Percentiles rank a stretch among this genome's conserved stretches.
phyloP scores from a whole-genome alignment of 1,140 invertebrate genomes.

The Drosophila subpulchrella region DNA sequence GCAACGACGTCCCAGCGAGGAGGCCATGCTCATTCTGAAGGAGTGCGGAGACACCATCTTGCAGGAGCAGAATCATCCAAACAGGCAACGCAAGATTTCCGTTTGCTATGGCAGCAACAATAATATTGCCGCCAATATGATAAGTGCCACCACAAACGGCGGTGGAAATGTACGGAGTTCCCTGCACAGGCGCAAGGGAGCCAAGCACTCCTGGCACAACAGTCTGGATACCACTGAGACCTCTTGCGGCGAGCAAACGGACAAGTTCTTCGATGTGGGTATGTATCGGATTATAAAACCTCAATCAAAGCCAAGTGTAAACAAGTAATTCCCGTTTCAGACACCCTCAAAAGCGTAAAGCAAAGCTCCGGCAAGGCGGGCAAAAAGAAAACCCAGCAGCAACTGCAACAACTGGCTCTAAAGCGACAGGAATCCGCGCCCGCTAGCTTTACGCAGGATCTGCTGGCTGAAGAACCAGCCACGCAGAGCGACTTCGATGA shows the following conservation, averaged over 20 bases:
- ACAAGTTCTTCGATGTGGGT: slow-evolving; percentile 70
- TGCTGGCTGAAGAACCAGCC: slow-evolving; percentile 32
- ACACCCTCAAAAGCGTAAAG: slow-evolving; percentile 54
- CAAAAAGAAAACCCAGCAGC: slow-evolving; percentile 57
- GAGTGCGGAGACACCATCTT: slow-evolving; percentile 53
- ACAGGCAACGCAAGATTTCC: slow-evolving; percentile 68
- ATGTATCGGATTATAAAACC: slow-evolving; percentile 11
- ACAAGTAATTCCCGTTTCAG: slow-evolving; percentile 23
- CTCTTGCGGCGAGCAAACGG: slow-evolving; percentile 31
- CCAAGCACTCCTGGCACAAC: slow-evolving; percentile 64
- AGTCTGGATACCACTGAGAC: slow-evolving; percentile 46
- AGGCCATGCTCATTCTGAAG: slow-evolving; percentile 88
- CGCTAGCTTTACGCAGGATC: slow-evolving; percentile 13
- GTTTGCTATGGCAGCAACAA: slow-evolving; percentile 78
- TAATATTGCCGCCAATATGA: slow-evolving; percentile 59
- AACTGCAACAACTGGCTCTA: slow-evolving; percentile 16
- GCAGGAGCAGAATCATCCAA: slow-evolving; percentile 53
- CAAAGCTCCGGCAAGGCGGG: slow-evolving; percentile 30
- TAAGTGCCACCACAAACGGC: slow-evolving; percentile 10
- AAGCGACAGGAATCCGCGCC: slow-evolving; percentile 76
- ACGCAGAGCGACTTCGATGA: slow-evolving; percentile 74
- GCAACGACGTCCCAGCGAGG: slow-evolving; percentile 90
- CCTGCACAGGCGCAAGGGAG: slow-evolving; percentile 59
- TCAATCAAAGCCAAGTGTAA: neutral
- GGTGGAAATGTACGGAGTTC: slow-evolving; percentile 18